Evolutionary conservation across 2,797 vertebrate species (phyloP), one percentile per base, ranked within the genome.

Genomic region (Bufotes viridis): DNA sequence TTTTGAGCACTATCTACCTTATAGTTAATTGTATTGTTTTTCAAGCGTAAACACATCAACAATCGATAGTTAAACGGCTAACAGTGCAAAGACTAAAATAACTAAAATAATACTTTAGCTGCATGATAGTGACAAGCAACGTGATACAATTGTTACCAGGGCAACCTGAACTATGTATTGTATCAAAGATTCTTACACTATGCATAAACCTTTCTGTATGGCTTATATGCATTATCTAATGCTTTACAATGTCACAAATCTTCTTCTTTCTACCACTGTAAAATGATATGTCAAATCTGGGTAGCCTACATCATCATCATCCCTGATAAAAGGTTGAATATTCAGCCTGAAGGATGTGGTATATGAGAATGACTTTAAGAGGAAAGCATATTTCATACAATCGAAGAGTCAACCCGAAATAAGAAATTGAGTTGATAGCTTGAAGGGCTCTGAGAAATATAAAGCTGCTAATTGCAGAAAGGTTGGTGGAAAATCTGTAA

Each of bases 121-220:
- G 34, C 78, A 53, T 81, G 34, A 63, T 85, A 63, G 60, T 26
- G 63, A 74, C 34, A 88, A 57, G n/a, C 42, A 18, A 57, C 14
- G 29, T 82, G 18, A 87, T 83, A 83, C 72, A 53, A 74, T 80
- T 75, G 88, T 89, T 86, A 69, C 88, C 84, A 86, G 26, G 85
- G 81, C n/a, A 89, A 89, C 88, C 70, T 75, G 74, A 24, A 72
- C 20, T 74, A 70, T 89, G 72, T 24, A 69, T 84, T n/a, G 75
- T 65, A 60, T 70, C 63, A 34, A 55, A 72, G 51, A 55, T 29
- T 70, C 24, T 74, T 87, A 74, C 63, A 57, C 75, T 82, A 69
- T 49, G 34, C 58, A 53, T 12, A 85, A 85, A 61, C 78, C 26
- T 72, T 26, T 42, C 61, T 86, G 78, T 53, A 26, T 70, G 63